Conservation (phyloP, 2,797 vertebrate genomes). For the Poecilia gillii region DNA sequence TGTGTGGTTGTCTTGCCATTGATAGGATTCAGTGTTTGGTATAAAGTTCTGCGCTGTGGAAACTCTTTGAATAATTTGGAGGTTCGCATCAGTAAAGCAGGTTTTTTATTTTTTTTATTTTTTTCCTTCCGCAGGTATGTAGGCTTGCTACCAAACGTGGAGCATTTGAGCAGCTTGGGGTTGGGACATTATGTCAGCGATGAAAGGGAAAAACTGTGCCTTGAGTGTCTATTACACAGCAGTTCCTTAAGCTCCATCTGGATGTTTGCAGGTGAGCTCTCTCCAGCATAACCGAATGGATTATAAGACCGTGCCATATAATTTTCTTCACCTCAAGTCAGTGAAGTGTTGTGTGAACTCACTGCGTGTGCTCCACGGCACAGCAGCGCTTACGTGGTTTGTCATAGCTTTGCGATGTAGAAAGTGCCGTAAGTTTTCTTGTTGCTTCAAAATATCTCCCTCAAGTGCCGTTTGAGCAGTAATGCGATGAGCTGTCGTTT, state of each 20-base stretch:
- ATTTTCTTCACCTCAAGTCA: conserved; percentile 1
- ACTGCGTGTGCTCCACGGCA: not conserved
- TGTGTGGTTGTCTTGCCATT: not conserved
- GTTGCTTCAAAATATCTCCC: not conserved
- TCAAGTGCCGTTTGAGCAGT: not conserved
- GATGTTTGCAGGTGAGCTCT: conserved; percentile 1
- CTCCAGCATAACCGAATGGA: not conserved
- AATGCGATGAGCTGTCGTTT: not conserved
- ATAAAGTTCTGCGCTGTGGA: not conserved
- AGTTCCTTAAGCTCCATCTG: conserved; percentile 4
- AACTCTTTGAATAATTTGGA: not conserved
- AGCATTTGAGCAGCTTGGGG: not conserved
- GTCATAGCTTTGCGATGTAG: not conserved
- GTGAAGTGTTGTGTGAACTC: not conserved
- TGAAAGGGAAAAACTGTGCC: not conserved
- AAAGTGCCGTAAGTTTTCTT: no score
- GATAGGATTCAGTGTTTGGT: not conserved
- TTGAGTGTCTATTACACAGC: not conserved
- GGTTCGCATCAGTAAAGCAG: not conserved
- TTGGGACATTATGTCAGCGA: not conserved
- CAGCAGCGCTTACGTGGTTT: not conserved
- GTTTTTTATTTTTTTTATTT: not conserved
- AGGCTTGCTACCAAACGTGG: not conserved
- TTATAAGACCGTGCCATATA: not conserved
- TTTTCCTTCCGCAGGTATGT: not conserved